Evolutionary conservation across 2,888 invertebrate genomes (phyloP).

Genomic region (Cylloceria caligata): DNA sequence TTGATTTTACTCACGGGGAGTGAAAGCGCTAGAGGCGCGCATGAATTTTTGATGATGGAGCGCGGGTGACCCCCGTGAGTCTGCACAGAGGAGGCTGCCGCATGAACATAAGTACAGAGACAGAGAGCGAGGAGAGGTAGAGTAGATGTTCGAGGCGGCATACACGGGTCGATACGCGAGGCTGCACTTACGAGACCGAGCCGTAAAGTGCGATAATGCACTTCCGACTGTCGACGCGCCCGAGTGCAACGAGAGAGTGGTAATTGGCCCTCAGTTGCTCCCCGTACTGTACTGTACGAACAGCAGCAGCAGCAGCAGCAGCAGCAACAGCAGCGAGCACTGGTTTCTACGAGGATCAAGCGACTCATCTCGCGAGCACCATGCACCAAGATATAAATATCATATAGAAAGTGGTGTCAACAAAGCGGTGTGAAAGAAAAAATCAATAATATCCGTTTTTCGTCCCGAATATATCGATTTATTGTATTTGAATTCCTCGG

Average conservation of each 20-base stretch:
- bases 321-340: constrained; percentile 26
- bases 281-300: constrained; percentile 48
- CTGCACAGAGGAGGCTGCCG: constrained; percentile 17
- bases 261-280: constrained; percentile 67
- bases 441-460: neutral
- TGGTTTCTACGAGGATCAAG: constrained; percentile 45
- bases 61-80: constrained; percentile 24
- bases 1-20: constrained; percentile 25
- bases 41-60: constrained; percentile 60
- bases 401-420: constrained; percentile 24
- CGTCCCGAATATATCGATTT: neutral
- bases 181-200: constrained; percentile 70
- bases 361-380: constrained; percentile 47
- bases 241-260: constrained; percentile 69
- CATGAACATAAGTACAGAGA: constrained; percentile 36
- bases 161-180: constrained; percentile 66
- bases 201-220: constrained; percentile 72
- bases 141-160: constrained; percentile 50
- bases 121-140: constrained; percentile 23
- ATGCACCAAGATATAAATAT: constrained; percentile 38
- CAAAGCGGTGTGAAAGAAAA: constrained; percentile 2
- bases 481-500: constrained; percentile 14
- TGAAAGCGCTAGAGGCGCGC: constrained; percentile 42
- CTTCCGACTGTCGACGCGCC: constrained; percentile 70
- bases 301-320: constrained; percentile 36